Evolutionary conservation across 2,113 vertebrate species (phyloP), one percentile per base, ranked within the genome.

Genomic region (Tenebrosternarchus preto): DNA sequence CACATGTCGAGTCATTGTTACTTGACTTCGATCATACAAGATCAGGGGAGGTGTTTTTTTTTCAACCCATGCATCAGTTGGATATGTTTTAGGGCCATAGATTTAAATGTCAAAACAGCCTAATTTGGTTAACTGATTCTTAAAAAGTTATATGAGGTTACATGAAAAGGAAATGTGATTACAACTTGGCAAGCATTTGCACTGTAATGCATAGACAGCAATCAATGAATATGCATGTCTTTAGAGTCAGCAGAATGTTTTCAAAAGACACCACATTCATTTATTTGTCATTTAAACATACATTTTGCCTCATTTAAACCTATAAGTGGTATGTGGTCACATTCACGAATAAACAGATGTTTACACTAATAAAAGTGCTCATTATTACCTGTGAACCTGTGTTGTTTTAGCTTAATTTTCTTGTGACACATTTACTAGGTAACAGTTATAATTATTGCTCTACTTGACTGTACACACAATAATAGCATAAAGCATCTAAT

Each of bases 1-100:
- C 93, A 93, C 93, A 92, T 93, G 93, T 91, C 88, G 90, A 88
- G 91, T 83, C 88, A 91, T 93, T 94, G 91, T 93, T 83, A 73
- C 89, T 83, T 81, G 63, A 46, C 83, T 90, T 91, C 87, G 91
- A 93, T 90, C 86, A 73, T 85, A 89, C 88, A 17, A 11, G 27
- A 63, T 20, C 64, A 39, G 64, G 1, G 20, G 64, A 68, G 31
- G 31, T 50, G 43, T 11, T 11, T 50, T 50, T 50, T 39, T 68
- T 68, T 39, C 64, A 36, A 17, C 31, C 8, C 64, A 50, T 50
- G 43, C 19, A 39, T 39, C 64, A 22, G 64, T 6, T 68, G 64
- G 61, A 66, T 29, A 29, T 53, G 66, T 73, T 73, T 77, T 78
- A 68, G 39, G n/a, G 16, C 39, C 5, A 12, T 2, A 67, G 19